Base-by-base conservation (phyloP, 2,888 invertebrate species). In the Lochmaea crataegi region DNA sequence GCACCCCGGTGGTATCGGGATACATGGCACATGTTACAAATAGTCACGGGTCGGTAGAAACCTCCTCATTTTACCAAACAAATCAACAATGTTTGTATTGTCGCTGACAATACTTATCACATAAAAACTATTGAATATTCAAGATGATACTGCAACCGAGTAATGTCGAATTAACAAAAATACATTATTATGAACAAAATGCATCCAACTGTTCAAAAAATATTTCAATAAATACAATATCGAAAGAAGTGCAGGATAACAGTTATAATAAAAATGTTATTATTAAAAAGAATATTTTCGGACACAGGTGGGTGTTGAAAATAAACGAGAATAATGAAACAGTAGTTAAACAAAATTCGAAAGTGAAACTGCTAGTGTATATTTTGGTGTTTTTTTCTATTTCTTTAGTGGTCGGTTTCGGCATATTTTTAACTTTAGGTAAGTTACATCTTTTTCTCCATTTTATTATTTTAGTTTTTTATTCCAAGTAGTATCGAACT, bases 241-340 rank as follows among this genome's bases (percentile, higher is more conserved):
- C 83, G n/a, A 76, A 83, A 56, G 83, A 84, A 74, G 78, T 82
- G 38, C 76, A 78, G 72, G 81, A 83, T 51, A 84, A 84, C 57
- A 71, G 76, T 60, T 74, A 78, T 64, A 82, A 83, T 71, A 81
- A 77, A 70, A 83, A 84, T 68, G 79, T 81, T 12, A 77, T 85
- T 45, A 85, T 86, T 14, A 85, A 84, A 76, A 84, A 81, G 71
- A 86, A 85, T 68, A 78, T 86, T 51, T 86, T 87, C 75, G 85
- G 86, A 4, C 85, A 85, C 56, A 81, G 81, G 75, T 86, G 86
- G 85, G 84, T 86, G n/a, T 72, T 86, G 72, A 84, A 84, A 75
- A 83, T 87, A 42, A 86, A 86, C 78, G 85, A 86, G 73, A 76
- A 65, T n/a, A 75, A 74, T 14, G 77, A 76, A 16, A 71, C 75